Conservation (phyloP, 2,797 vertebrate genomes). For the Chelonia mydas region DNA sequence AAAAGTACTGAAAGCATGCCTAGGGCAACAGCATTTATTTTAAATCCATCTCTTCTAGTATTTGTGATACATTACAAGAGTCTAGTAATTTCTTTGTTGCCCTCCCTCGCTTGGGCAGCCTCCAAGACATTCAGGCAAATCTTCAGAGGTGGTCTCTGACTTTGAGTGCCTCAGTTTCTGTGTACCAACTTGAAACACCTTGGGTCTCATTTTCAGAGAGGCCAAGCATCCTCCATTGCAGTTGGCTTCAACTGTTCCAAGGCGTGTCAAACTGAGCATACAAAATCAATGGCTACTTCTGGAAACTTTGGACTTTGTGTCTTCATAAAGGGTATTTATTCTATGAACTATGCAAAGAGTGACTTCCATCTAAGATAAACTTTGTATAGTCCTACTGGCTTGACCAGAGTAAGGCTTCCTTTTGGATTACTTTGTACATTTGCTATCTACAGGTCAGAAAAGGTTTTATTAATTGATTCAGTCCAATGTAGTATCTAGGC, state of each 20-base stretch:
- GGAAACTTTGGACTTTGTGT: background rate
- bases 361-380: background rate
- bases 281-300: background rate
- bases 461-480: background rate
- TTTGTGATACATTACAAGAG: conserved; percentile 3
- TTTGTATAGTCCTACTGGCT: background rate
- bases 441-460: background rate
- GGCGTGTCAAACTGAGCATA: background rate
- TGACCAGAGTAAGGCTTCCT: background rate
- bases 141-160: background rate
- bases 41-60: background rate
- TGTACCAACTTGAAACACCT: fast-evolving
- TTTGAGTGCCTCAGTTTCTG: background rate
- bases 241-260: background rate
- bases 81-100: background rate
- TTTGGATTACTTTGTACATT: conserved; percentile 1
- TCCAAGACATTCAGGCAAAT: background rate
- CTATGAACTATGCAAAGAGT: background rate
- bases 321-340: background rate
- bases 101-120: background rate
- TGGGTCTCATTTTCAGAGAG: background rate
- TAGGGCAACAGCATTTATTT: conserved; percentile 1
- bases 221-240: background rate
- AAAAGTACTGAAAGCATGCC: conserved; percentile 48
- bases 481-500: background rate